Evolutionary conservation across 2,888 invertebrate species (phyloP).

Genomic region (Philhelius pedissequus): DNA sequence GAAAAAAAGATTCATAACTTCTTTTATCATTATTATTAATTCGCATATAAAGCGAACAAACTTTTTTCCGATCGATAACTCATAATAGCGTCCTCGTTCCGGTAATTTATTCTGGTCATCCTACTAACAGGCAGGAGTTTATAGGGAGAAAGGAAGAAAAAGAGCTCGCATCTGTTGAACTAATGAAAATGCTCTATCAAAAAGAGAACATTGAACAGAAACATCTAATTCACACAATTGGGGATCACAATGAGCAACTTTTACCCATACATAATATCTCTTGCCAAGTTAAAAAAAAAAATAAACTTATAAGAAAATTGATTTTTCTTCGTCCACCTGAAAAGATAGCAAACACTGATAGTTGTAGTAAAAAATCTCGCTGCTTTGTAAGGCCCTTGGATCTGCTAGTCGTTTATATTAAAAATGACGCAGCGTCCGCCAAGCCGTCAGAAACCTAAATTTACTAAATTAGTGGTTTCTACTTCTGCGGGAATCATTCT

Average conservation of each 20-base stretch:
- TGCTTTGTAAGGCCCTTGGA: not conserved
- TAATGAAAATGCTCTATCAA: slow-evolving; percentile 41
- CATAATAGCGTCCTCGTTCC: slow-evolving; percentile 48
- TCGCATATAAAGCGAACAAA: slow-evolving; percentile 33
- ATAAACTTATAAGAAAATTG: slow-evolving; percentile 59
- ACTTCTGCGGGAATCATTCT: slow-evolving; percentile 37
- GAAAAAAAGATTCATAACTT: slow-evolving; percentile 59
- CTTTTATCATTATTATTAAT: slow-evolving; percentile 57
- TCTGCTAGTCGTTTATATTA: not conserved
- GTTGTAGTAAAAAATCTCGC: not conserved
- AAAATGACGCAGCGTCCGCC: not conserved
- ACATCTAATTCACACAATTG: slow-evolving; percentile 37
- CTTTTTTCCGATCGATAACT: slow-evolving; percentile 65
- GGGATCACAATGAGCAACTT: not conserved
- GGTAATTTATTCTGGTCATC: slow-evolving; percentile 43
- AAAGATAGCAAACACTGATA: slow-evolving; percentile 33
- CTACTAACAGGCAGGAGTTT: not conserved
- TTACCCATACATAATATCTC: not conserved
- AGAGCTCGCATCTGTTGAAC: slow-evolving; percentile 45
- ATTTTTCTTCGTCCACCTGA: slow-evolving; percentile 47
- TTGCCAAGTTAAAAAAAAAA: slow-evolving; percentile 31
- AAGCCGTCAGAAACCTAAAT: slow-evolving; percentile 7
- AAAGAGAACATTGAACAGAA: not conserved
- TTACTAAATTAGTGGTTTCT: slow-evolving; percentile 36
- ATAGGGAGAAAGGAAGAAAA: not conserved